Base-by-base conservation (phyloP, 2,888 invertebrate species). In the Phania funesta region DNA sequence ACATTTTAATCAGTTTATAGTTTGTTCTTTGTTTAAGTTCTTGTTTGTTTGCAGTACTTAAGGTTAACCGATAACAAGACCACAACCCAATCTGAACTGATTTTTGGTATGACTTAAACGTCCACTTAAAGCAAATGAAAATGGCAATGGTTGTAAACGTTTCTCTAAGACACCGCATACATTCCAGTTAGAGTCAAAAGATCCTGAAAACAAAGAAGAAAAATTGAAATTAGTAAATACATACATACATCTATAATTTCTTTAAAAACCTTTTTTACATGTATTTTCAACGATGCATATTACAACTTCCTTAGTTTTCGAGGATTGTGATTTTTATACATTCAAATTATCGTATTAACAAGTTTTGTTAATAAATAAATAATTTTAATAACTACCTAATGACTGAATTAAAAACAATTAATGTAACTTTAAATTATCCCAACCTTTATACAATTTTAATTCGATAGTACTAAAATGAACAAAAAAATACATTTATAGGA, bases 161-260 rank as follows among this genome's bases (percentile, higher is more conserved):
- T 99, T 99, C 91, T 99, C 99, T 86, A 99, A 91, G 2, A 97
- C 96, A 0, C 97, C 98, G 67, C 97, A 97, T 9, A 99, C 96
- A 84, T 95, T 96, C 97, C 97, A 97, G 90, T 97, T 97, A 52
- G 97, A 95, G 91, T 98, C 97, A 65, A 97, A 93, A 91, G 96
- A 96, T 87, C 98, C 98, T 97, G 91, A 60, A 92, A 85, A 58
- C 48, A 82, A 75, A 44, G 50, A 84, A 79, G 56, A 91, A 77
- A 77, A 78, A 46, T 67, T 16, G 18, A 32, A 50, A 44, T 29
- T 22, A 56, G 7, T 20, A 13, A 1, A 20, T 32, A 35, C 8
- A n/a, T 44, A 32, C 11, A 16, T 6, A 26, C 26, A 26, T 26
- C 3, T 5, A 26, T 26, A 26, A 26, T 5, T 5, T 26, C 26